phyloP scores from a whole-genome alignment of 2,113 vertebrate species.

The Cinclus cinclus region DNA sequence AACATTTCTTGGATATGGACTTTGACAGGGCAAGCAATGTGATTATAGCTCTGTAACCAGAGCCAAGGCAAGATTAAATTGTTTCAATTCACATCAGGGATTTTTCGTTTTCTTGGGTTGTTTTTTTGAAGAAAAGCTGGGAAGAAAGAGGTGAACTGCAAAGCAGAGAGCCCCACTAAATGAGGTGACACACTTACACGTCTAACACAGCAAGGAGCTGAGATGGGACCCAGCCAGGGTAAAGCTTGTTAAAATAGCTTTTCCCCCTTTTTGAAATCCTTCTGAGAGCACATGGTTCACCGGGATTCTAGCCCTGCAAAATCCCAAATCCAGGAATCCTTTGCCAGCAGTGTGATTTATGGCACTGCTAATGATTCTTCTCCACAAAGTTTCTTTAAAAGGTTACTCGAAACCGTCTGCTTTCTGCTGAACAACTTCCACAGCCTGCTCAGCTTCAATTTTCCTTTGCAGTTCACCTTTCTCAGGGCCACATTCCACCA shows the following conservation, averaged over 20 bases:
- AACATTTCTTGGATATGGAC: neutral
- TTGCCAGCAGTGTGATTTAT: conserved; percentile 26
- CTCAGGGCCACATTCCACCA: neutral
- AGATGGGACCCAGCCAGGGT: neutral
- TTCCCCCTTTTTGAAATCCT: neutral
- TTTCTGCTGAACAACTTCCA: neutral
- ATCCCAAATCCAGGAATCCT: neutral
- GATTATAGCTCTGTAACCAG: conserved; percentile 15
- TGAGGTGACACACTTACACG: neutral
- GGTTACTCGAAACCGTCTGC: neutral
- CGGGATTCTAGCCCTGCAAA: neutral
- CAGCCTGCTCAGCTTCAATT: neutral
- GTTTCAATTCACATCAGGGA: neutral
- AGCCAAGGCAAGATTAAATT: neutral
- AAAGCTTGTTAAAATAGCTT: conserved; percentile 18
- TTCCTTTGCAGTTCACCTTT: neutral
- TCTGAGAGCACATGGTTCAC: neutral
- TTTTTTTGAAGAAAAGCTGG: neutral
- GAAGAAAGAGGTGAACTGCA: neutral
- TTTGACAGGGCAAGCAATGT: neutral
- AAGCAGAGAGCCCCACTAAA: conserved; percentile 4
- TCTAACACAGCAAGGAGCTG: neutral
- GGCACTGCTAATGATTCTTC: neutral
- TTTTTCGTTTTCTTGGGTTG: neutral
- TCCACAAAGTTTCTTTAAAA: conserved; percentile 14